These are phyloP conservation scores for Sarcophaga bullata DNA, from an alignment of 1,140 invertebrate genomes.

Conservation along the genomic window DNA sequence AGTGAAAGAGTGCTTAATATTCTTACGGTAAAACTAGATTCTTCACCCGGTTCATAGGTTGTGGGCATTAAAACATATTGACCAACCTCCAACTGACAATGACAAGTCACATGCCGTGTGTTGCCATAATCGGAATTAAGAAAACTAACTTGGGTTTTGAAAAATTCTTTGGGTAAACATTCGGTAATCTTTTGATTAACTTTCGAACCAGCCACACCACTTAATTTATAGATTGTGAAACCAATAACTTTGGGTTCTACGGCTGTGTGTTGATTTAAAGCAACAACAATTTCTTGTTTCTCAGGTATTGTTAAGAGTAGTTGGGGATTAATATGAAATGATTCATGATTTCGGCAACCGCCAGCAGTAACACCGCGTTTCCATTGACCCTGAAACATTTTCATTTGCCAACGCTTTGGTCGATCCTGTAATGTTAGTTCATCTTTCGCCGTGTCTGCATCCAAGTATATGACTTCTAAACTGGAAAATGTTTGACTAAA, in stretches of 20 bases:
- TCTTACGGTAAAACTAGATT: conserved; percentile 71
- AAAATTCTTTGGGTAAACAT: conserved; percentile 79
- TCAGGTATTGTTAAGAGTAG: conserved; percentile 83
- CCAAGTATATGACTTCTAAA: conserved; percentile 87
- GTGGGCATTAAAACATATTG: conserved; percentile 89
- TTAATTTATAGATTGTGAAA: conserved; percentile 86
- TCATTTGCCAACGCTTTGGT: conserved; percentile 82
- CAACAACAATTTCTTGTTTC: conserved; percentile 86
- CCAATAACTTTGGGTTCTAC: conserved; percentile 94
- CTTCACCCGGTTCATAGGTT: conserved; percentile 90
- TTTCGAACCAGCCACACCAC: conserved; percentile 54
- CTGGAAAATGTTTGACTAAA: conserved; percentile 86
- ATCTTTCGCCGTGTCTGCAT: conserved; percentile 84
- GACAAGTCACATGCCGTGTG: conserved; percentile 84
- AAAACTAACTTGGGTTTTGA: conserved; percentile 88
- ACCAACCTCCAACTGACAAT: conserved; percentile 84
- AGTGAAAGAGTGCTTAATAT: conserved; percentile 58
- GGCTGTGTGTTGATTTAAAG: conserved; percentile 89
- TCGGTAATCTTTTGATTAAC: conserved; percentile 64
- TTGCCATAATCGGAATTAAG: conserved; percentile 93
- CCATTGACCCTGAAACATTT: conserved; percentile 88
- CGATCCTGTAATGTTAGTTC: conserved; percentile 84
- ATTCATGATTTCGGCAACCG: conserved; percentile 90
- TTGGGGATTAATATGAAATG: conserved; percentile 94
- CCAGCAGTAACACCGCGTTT: conserved; percentile 88